Evolutionary conservation across 1,140 invertebrate species (phyloP).

Genomic region (Sitobion miscanthi): DNA sequence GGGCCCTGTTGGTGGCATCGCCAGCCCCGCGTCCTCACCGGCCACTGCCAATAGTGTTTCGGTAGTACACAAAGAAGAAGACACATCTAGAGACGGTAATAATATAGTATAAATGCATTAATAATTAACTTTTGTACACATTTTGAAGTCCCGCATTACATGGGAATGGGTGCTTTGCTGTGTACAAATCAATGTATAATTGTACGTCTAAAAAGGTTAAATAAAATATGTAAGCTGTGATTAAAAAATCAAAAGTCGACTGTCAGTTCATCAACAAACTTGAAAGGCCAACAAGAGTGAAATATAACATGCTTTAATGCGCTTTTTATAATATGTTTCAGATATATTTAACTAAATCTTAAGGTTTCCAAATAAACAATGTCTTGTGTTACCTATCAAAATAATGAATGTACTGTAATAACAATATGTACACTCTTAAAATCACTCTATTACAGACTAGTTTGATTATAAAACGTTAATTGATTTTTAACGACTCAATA

Average conservation of each 20-base stretch:
- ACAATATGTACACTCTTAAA: neutral
- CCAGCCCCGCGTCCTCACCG: conserved; percentile 58
- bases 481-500: neutral
- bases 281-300: neutral
- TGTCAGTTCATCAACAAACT: neutral
- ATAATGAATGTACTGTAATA: neutral
- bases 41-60: conserved; percentile 37
- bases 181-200: neutral
- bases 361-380: neutral
- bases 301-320: neutral
- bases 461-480: neutral
- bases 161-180: neutral
- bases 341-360: neutral
- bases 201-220: neutral
- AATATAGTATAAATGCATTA: neutral
- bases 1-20: conserved; percentile 57
- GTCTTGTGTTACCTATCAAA: neutral
- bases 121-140: neutral
- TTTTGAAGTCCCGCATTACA: neutral
- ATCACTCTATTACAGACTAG: neutral
- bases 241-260: neutral
- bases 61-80: conserved; percentile 58
- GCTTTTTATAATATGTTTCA: neutral
- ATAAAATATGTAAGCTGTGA: neutral
- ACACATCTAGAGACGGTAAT: conserved; percentile 40